Evolutionary conservation across 2,888 invertebrate species (phyloP), one percentile per base, ranked within the genome.

Genomic region (Odontomyia ornata): DNA sequence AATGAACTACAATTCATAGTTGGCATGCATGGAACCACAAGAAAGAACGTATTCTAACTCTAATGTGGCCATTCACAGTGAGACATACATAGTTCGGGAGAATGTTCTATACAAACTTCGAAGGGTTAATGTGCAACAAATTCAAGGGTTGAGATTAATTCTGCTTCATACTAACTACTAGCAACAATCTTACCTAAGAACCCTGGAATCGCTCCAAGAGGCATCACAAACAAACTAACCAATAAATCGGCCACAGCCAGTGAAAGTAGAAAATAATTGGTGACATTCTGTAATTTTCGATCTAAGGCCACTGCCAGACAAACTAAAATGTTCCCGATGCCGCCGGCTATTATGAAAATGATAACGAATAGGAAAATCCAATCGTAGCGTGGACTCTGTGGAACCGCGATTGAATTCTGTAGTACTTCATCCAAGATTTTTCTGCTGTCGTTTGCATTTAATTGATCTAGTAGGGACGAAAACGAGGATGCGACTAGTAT

Each of bases 191-290:
- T 86, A 97, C 97, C 97, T 83, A 96, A 89, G 88, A 98, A 95
- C 84, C 96, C 97, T 30, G 95, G 95, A 82, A 97, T 93, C 47
- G 98, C 96, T 78, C 96, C 96, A 85, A 97, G 90, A 2, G 98
- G 98, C 98, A 98, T 98, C 77, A 98, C 98, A 84, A 97, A 93
- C 80, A 96, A 88, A 83, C 96, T 96, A 84, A 98, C 97, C 79
- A 98, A 89, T 77, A 98, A 89, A 88, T 98, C 98, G 75, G 98
- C 97, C 76, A 97, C 93, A 62, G 97, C 97, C 85, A 98, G 87
- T 25, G 97, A 97, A 82, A 97, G 89, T 79, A 98, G 89, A 86
- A 98, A 98, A 88, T 97, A 97, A 88, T 98, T 98, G 80, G 98
- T 98, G 80, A 96, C 95, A 87, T 96, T 98, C 87, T 98, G 97